Conservation (phyloP, 2,888 invertebrate species). For the Cyaniris semiargus region DNA sequence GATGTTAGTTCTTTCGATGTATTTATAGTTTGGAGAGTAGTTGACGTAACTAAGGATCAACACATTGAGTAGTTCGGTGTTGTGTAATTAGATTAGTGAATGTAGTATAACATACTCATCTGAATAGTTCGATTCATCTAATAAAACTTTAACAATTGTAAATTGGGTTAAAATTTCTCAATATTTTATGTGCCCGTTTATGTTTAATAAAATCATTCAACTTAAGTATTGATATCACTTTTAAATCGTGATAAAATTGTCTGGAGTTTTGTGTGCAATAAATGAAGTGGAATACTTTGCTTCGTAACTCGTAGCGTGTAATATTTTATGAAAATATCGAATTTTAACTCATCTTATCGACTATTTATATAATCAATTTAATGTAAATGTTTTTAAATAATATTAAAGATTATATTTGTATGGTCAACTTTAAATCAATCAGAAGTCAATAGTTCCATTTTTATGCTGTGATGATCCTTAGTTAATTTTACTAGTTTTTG, state of each 20-base stretch:
- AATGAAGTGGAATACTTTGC: background rate
- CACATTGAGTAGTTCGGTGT: background rate
- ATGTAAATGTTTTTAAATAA: conserved; percentile 14
- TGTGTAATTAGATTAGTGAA: background rate
- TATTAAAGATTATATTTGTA: conserved; percentile 10
- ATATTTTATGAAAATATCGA: background rate
- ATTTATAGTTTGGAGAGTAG: conserved; percentile 17
- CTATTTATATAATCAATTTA: background rate
- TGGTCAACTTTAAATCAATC: background rate
- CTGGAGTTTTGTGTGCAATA: background rate
- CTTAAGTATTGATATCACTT: background rate
- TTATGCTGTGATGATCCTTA: conserved; percentile 18
- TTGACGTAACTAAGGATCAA: conserved; percentile 26
- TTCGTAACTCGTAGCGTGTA: background rate
- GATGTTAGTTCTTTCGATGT: conserved; percentile 28
- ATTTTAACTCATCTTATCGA: background rate
- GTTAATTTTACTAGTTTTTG: conserved; percentile 20
- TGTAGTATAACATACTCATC: background rate
- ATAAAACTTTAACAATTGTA: background rate
- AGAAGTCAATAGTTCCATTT: background rate
- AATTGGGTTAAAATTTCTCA: background rate
- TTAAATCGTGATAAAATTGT: background rate
- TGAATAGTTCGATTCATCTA: background rate
- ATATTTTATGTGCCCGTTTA: background rate
- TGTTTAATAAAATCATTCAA: background rate